Percentiles rank a stretch among this genome's conserved stretches.
Evolutionary conservation across 2,113 vertebrate genomes (phyloP).

Genomic region (Corythoichthys intestinalis): DNA sequence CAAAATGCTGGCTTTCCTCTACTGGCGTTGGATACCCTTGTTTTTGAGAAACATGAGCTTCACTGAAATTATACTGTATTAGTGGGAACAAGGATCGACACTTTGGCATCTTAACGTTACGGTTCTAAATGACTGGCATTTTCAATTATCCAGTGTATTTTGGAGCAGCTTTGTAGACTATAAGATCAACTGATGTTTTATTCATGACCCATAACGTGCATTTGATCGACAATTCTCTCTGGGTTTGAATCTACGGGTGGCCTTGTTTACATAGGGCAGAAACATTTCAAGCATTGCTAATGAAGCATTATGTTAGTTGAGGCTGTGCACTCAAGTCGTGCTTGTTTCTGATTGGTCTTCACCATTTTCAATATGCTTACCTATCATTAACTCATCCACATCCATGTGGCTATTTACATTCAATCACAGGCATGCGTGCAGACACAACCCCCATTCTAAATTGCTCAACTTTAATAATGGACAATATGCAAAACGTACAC

Average conservation of each 20-base stretch:
- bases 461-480: neutral
- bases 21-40: neutral
- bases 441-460: neutral
- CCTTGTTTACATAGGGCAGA: neutral
- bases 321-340: neutral
- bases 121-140: neutral
- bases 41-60: neutral
- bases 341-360: constrained; percentile 6
- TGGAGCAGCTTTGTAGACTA: neutral
- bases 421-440: neutral
- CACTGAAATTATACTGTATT: neutral
- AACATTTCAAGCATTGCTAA: constrained; percentile 2
- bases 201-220: neutral
- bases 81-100: neutral
- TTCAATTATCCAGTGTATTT: neutral
- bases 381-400: neutral
- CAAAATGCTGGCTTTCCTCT: neutral
- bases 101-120: neutral
- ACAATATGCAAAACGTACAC: neutral
- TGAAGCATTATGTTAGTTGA: constrained; percentile 1
- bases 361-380: neutral
- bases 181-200: constrained; percentile 1
- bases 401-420: neutral
- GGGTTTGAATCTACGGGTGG: neutral
- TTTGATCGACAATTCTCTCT: constrained; percentile 1